Percentiles rank a stretch among this genome's conserved stretches.
These are phyloP conservation scores for Lithophane ornitopus DNA, from an alignment of 2,888 invertebrate genomes.

Conservation along the genomic window DNA sequence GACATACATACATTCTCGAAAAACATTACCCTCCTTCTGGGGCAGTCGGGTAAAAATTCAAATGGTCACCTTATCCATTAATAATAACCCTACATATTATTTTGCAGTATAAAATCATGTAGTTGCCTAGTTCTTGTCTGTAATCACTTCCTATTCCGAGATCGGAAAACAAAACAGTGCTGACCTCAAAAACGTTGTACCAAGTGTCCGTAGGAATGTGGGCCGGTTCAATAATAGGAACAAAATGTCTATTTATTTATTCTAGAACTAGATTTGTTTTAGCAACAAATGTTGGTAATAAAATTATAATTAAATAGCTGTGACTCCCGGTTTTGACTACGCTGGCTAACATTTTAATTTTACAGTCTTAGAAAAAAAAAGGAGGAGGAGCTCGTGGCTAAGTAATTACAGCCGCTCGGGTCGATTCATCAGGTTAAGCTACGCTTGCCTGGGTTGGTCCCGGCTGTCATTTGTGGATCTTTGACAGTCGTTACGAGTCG, in stretches of 20 bases:
- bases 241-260: not conserved
- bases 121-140: constrained; percentile 1
- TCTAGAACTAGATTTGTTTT: not conserved
- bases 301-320: not conserved
- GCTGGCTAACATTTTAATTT: not conserved
- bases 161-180: constrained; percentile 11
- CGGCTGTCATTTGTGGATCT: no score
- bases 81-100: not conserved
- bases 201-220: constrained; percentile 17
- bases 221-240: not conserved
- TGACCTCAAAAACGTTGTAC: constrained; percentile 21
- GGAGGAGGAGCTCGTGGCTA: no score
- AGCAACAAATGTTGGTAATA: not conserved
- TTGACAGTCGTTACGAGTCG: no score
- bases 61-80: no score
- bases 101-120: not conserved
- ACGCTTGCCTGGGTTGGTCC: no score
- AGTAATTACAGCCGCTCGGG: no score
- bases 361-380: not conserved
- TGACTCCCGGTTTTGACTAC: no score
- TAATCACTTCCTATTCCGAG: constrained; percentile 35
- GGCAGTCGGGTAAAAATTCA: no score
- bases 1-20: no score
- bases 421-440: no score
- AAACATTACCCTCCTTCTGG: no score